Conservation (phyloP, 1,140 invertebrate species). For the Ephestia elutella region DNA sequence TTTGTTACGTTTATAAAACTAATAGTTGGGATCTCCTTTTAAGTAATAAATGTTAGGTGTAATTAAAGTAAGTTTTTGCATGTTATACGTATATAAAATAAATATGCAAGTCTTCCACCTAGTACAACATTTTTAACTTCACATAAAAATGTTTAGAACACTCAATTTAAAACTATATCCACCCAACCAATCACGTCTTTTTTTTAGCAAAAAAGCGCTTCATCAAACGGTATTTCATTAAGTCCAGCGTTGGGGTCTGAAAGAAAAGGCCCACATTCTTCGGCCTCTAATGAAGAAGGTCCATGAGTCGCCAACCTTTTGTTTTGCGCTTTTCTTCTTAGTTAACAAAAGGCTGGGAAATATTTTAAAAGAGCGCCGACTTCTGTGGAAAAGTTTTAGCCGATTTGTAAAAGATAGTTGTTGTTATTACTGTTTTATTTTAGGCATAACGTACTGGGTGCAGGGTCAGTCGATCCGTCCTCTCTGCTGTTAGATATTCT, state of each 20-base stretch:
- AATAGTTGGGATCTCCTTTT: no score
- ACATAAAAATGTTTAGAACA: no score
- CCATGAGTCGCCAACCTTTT: constrained; percentile 37
- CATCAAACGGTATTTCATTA: constrained; percentile 68
- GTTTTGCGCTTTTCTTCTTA: constrained; percentile 32
- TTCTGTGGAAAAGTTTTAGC: not conserved
- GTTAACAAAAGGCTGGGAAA: constrained; percentile 10
- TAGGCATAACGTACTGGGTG: no score
- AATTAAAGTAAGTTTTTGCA: no score
- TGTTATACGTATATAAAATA: no score
- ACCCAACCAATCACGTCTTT: not conserved
- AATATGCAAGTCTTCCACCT: no score
- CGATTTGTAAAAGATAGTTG: not conserved
- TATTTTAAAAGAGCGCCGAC: not conserved
- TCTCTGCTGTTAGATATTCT: no score
- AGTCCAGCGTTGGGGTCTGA: constrained; percentile 42
- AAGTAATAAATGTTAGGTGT: no score
- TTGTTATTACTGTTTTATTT: not conserved
- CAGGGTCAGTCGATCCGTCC: no score
- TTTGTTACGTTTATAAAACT: no score
- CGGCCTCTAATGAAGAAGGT: constrained; percentile 57
- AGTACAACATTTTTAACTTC: no score
- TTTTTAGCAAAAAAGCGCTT: constrained; percentile 28
- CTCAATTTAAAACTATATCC: not conserved
- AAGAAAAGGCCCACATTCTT: constrained; percentile 63